Evolutionary conservation across 2,113 vertebrate genomes (phyloP).

Genomic region (Phrynosoma platyrhinos): DNA sequence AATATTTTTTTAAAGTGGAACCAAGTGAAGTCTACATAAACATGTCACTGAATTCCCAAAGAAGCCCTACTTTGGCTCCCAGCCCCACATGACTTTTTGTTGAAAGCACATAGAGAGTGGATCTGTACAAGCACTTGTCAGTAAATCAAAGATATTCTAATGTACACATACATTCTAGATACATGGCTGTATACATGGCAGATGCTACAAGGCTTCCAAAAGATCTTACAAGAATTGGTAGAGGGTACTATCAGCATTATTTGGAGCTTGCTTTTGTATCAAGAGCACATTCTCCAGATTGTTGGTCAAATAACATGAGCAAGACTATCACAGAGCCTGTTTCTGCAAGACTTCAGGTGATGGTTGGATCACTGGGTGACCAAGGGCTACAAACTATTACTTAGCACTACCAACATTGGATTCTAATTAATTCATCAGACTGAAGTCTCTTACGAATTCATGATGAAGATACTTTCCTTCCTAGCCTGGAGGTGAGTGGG

Average conservation of each 20-base stretch:
- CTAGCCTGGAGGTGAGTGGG: no score
- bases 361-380: neutral
- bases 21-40: neutral
- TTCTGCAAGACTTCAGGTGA: neutral
- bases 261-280: no score
- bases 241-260: neutral
- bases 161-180: neutral
- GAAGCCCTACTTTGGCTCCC: neutral
- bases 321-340: neutral
- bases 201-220: neutral
- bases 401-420: neutral
- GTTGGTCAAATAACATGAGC: neutral
- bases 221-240: neutral
- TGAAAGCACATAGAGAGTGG: neutral
- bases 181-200: neutral
- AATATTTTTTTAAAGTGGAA: neutral
- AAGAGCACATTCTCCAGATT: neutral
- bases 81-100: neutral
- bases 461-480: neutral
- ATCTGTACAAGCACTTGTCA: neutral
- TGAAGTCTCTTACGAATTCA: neutral
- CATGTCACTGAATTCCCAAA: neutral
- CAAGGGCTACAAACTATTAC: neutral
- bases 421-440: neutral
- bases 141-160: neutral